Evolutionary conservation across 37 sponge, comb jelly and placozoan genomes (phyloP).

Genomic region (Dysidea cf. avara): DNA sequence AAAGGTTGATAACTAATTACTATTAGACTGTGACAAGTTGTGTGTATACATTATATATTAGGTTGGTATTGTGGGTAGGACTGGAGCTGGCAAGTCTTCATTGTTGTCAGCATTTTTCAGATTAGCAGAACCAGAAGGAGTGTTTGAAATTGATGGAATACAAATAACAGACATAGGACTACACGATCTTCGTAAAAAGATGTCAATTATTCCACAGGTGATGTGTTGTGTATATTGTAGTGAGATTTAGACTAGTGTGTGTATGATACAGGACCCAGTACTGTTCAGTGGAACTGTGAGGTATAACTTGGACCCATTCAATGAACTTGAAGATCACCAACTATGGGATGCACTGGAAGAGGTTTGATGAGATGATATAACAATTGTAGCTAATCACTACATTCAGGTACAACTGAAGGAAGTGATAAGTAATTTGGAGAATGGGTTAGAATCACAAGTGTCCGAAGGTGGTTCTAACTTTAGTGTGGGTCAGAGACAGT

Average conservation of each 20-base stretch:
- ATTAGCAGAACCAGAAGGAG: slow-evolving; percentile 83
- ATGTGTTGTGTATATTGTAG: background rate
- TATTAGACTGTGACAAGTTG: background rate
- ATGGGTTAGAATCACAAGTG: slow-evolving; percentile 52
- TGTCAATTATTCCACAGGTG: slow-evolving; percentile 90
- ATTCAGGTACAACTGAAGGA: slow-evolving; percentile 71
- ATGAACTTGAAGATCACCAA: slow-evolving; percentile 53
- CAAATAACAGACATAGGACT: slow-evolving; percentile 70
- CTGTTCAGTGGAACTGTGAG: slow-evolving; percentile 88
- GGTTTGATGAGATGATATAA: slow-evolving; percentile 7
- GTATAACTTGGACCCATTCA: slow-evolving; percentile 91
- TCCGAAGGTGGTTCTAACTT: slow-evolving; percentile 72
- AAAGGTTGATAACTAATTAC: slow-evolving; percentile 42
- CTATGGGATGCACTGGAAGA: slow-evolving; percentile 82
- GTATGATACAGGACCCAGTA: slow-evolving; percentile 70
- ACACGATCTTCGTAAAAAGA: slow-evolving; percentile 69
- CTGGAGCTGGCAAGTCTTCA: slow-evolving; percentile 95
- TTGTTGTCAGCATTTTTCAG: slow-evolving; percentile 79
- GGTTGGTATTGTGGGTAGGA: slow-evolving; percentile 89
- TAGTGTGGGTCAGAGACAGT: slow-evolving; percentile 75
- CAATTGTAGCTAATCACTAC: background rate
- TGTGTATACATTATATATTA: too few relatives aligned
- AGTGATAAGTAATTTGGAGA: slow-evolving; percentile 44
- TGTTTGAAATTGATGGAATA: slow-evolving; percentile 74
- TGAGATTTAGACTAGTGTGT: background rate